Conservation (phyloP, 2,888 invertebrate species). For the Dromius quadrimaculatus region DNA sequence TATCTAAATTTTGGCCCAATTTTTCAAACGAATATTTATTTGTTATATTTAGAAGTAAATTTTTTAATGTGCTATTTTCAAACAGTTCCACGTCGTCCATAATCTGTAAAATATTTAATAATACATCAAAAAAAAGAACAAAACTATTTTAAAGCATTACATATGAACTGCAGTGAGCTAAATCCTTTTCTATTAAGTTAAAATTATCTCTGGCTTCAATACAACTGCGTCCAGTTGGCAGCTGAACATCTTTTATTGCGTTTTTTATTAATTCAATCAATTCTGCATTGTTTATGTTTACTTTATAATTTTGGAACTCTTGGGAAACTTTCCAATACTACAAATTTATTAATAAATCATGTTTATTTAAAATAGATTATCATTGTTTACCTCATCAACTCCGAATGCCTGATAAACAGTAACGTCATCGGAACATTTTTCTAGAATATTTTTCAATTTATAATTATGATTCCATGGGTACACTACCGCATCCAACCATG, state of each 20-base stretch:
- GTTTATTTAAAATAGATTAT: conserved; percentile 11
- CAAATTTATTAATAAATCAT: background rate
- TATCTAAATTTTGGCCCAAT: conserved; percentile 37
- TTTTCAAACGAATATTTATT: conserved; percentile 18
- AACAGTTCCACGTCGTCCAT: conserved; percentile 35
- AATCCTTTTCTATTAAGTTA: conserved; percentile 34
- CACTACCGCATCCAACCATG: conserved; percentile 55
- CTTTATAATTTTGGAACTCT: conserved; percentile 12
- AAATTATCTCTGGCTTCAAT: conserved; percentile 42
- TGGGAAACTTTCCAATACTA: conserved; percentile 33
- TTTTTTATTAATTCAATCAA: conserved; percentile 25
- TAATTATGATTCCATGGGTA: conserved; percentile 42
- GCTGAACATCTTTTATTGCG: conserved; percentile 24
- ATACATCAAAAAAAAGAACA: background rate
- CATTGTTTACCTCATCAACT: conserved; percentile 53
- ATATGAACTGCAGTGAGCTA: conserved; percentile 18
- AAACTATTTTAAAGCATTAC: conserved; percentile 6
- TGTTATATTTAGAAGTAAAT: conserved; percentile 13
- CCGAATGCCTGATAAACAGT: conserved; percentile 52
- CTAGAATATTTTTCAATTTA: conserved; percentile 51
- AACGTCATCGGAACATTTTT: conserved; percentile 53
- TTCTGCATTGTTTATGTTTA: conserved; percentile 15
- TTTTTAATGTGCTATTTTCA: conserved; percentile 33
- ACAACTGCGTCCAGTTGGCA: conserved; percentile 21
- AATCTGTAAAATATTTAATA: conserved; percentile 34